A percentile compares a stretch with the other conserved stretches of the same genome.
Conservation (phyloP, 2,113 vertebrate genomes). For the Laticauda colubrina region DNA sequence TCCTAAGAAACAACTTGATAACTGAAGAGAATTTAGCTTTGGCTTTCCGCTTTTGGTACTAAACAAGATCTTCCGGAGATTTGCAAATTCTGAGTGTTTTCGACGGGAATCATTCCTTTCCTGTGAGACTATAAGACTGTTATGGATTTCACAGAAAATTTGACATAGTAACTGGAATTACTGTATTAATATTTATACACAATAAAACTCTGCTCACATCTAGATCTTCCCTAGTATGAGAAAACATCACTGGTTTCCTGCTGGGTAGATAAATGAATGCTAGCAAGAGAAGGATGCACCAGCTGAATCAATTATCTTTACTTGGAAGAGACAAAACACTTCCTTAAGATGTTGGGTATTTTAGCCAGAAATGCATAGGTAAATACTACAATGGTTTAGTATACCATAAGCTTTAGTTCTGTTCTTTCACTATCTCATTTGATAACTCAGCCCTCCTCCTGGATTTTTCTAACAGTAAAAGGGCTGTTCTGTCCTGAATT, state of each 20-base stretch:
- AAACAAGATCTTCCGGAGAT: constrained; percentile 6
- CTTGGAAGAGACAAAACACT: background rate
- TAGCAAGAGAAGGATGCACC: background rate
- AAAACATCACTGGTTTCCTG: background rate
- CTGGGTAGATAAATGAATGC: background rate
- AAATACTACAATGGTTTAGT: background rate
- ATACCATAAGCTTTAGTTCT: background rate
- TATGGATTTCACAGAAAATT: constrained; percentile 26
- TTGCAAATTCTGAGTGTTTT: constrained; percentile 9
- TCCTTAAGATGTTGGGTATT: background rate
- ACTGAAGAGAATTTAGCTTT: background rate
- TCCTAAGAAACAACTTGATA: background rate
- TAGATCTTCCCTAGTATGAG: constrained; percentile 6
- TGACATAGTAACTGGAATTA: constrained; percentile 22
- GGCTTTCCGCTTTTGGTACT: constrained; percentile 4
- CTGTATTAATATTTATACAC: constrained; percentile 30
- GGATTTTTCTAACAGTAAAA: background rate
- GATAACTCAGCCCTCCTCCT: background rate
- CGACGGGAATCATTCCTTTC: constrained; percentile 20
- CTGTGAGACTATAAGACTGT: background rate
- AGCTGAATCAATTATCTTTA: background rate
- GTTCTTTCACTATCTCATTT: background rate
- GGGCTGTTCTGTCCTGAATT: background rate
- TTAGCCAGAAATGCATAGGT: background rate
- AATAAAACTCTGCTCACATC: constrained; percentile 9